Base-by-base conservation (phyloP, 1,140 invertebrate species). In the Nebria ingens region DNA sequence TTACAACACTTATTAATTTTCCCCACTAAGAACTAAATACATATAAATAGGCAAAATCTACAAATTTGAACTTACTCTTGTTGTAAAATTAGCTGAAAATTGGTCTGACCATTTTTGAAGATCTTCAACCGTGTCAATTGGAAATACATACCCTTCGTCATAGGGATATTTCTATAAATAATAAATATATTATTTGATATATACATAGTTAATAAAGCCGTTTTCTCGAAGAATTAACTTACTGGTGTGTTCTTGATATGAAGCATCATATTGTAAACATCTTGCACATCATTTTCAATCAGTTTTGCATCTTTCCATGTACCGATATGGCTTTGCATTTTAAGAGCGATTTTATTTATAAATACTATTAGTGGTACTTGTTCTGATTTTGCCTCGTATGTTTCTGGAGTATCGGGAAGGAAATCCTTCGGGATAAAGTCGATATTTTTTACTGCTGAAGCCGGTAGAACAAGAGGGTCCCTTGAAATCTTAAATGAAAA, bases 81-180 rank as follows among this genome's bases (percentile, higher is more conserved):
- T 25, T 54, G 13, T 38, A 54, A 34, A 54, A 40, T 55, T 38
- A 4, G 15, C 38, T 12, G 23, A 40, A 21, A 58, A 58, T 52
- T 55, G 9, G 19, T 56, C 21, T 1, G 66, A 66, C 66, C 66
- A 68, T 9, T 61, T 55, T 53, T 68, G 66, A 9, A 68, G 55
- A 20, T 65, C 29, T 38, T 34, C 50, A 42, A 68, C 20, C 9
- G 64, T 63, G 20, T 62, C n/a, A n/a, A 53, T 34, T 45, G 4
- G 4, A 45, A 17, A 11, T 45, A 45, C 15, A n/a, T n/a, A n/a
- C n/a, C n/a, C n/a, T n/a, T n/a, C 40, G 6, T 17, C 40, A 45
- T 11, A 45, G 3, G 40, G 9, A 45, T 17, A 12, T 12, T 45
- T 6, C 40, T 45, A 45, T 12, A 34, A 45, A 45, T 17, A 45